A percentile compares a stretch with the other conserved stretches of the same genome.
Evolutionary conservation across 2,888 invertebrate genomes (phyloP).

Genomic region (Cataglyphis livida): DNA sequence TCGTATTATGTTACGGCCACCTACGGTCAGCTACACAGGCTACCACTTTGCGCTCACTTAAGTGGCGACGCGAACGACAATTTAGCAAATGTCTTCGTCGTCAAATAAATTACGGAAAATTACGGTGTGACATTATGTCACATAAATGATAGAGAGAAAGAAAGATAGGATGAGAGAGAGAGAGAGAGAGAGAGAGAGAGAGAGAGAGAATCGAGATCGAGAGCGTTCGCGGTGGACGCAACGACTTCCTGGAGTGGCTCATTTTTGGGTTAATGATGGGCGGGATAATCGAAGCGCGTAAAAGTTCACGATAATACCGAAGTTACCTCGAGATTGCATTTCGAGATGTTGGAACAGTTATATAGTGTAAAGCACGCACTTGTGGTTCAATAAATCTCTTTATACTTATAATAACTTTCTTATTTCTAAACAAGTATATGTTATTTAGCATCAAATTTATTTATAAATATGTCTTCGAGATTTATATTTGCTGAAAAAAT

Average conservation of each 20-base stretch:
- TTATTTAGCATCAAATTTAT: not conserved
- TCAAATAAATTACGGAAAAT: conserved; percentile 75
- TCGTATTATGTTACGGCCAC: conserved; percentile 77
- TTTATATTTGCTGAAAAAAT: not conserved
- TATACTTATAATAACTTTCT: not conserved
- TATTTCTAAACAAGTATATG: not conserved
- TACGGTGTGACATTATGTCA: conserved; percentile 65
- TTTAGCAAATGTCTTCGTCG: conserved; percentile 72
- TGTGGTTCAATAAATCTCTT: not conserved
- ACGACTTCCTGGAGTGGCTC: conserved; percentile 47
- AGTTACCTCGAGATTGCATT: conserved; percentile 4
- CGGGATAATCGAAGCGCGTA: conserved; percentile 53
- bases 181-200: not conserved
- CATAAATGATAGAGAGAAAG: conserved; percentile 64
- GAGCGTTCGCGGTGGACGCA: conserved; percentile 13
- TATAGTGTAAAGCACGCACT: not conserved
- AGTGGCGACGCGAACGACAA: conserved; percentile 78
- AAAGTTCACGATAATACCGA: conserved; percentile 43
- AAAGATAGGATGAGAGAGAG: not conserved
- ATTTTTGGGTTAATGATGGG: conserved; percentile 51
- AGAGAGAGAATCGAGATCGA: conserved; percentile 14
- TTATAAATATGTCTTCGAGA: not conserved
- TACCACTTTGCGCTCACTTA: conserved; percentile 85
- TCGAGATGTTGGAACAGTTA: conserved; percentile 5
- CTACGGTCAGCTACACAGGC: conserved; percentile 81